Evolutionary conservation across 2,888 invertebrate genomes (phyloP), one percentile per base, ranked within the genome.

Genomic region (Dasysyrphus albostriatus): DNA sequence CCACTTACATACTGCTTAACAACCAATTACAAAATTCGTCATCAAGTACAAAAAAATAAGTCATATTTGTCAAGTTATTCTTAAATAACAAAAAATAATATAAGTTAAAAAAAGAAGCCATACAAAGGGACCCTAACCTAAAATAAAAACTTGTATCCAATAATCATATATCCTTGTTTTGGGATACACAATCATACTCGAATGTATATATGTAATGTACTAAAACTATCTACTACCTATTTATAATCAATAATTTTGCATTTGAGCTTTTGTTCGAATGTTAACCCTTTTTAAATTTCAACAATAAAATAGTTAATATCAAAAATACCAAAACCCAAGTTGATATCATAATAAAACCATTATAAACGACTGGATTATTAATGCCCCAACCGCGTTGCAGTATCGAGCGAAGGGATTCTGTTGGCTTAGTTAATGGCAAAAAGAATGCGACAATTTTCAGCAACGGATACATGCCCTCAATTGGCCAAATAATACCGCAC

Each of bases 401-500:
- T 91, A 98, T 96, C 3, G 96, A 95, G n/a, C 98, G 94, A 88
- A 98, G 93, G 3, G 97, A 96, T 89, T 98, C 98, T 0, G 98
- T 98, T 0, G 97, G 96, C 89, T 96, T 96, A 0, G 98, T 98
- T 19, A 98, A 93, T 0, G 98, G 98, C 24, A 98, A 94, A 56
- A 96, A 93, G 89, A 94, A 95, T 89, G 97, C 96, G 56, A 97
- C 91, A 91, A 95, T 95, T 91, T 95, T 95, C 5, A 98, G 93
- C 54, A 95, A 90, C 0, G 94, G 93, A 90, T 97, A 97, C 97
- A 98, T 98, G 51, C 96, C 98, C 94, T 98, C 97, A 84, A 98
- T 94, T 0, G 98, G 98, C 98, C 98, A 98, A 89, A 98, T 96
- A 83, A 98, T 97, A 67, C 97, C 97, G 89, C 97, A 97, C 6